These are phyloP conservation scores for Eospalax fontanierii DNA, from an alignment of 2,797 vertebrate genomes.

Conservation along the genomic window DNA sequence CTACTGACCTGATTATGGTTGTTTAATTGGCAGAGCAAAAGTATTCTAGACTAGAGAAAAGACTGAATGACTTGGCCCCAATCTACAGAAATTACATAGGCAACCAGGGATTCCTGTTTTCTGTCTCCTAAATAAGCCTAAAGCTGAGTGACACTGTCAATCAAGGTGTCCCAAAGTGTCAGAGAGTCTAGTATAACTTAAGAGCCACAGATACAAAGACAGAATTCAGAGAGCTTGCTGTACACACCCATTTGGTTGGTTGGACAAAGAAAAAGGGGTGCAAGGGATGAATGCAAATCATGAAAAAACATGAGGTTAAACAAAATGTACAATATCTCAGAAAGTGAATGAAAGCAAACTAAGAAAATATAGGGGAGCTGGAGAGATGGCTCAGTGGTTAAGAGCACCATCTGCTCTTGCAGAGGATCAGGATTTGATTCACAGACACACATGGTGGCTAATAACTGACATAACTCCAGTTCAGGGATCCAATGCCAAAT, in stretches of 20 bases:
- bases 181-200: neutral
- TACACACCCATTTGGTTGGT: neutral
- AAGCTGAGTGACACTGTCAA: neutral
- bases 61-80: conserved; percentile 10
- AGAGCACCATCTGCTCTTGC: too few relatives aligned
- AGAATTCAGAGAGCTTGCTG: neutral
- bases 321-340: neutral
- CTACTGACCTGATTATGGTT: neutral
- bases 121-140: neutral
- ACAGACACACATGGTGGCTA: too few relatives aligned
- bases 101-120: neutral
- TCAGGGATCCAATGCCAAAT: too few relatives aligned
- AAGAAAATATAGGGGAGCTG: conserved; percentile 26
- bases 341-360: conserved; percentile 6
- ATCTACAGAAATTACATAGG: conserved; percentile 57
- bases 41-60: conserved; percentile 33
- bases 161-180: neutral
- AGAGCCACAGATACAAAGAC: neutral
- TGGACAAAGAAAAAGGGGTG: neutral
- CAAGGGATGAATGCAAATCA: neutral
- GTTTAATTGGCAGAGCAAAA: conserved; percentile 54
- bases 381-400: too few relatives aligned
- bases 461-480: too few relatives aligned
- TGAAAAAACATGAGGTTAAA: neutral
- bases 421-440: too few relatives aligned